phyloP scores from a whole-genome alignment of 2,113 vertebrate species.

The Lepus americanus region DNA sequence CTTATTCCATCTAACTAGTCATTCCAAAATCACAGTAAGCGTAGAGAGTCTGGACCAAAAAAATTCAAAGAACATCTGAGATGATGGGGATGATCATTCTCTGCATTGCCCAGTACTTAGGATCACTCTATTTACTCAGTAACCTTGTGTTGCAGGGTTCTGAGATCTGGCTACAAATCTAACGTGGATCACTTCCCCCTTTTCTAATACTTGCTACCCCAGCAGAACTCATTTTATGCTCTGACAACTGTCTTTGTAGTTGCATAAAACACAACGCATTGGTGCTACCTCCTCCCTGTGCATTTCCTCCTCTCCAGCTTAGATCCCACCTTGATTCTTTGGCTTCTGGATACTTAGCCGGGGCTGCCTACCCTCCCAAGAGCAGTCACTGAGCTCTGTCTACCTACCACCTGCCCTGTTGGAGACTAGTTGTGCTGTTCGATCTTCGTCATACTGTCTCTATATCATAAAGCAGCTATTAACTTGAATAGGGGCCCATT shows the following conservation, averaged over 20 bases:
- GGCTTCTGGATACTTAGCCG: background rate
- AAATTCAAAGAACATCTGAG: background rate
- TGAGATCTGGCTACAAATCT: background rate
- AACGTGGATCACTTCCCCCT: background rate
- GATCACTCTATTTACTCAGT: background rate
- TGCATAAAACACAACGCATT: background rate
- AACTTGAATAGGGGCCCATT: slow-evolving; percentile 46
- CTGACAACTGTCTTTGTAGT: background rate
- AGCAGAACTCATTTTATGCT: background rate
- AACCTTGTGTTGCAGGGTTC: background rate
- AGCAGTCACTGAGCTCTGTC: background rate
- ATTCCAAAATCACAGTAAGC: background rate
- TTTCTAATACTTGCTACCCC: background rate
- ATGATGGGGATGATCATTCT: background rate
- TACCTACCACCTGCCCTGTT: background rate
- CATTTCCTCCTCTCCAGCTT: background rate
- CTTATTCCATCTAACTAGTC: background rate
- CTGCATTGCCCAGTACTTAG: background rate
- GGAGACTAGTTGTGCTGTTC: slow-evolving; percentile 35
- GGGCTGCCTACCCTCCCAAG: background rate
- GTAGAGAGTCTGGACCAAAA: background rate
- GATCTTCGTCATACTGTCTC: slow-evolving; percentile 15
- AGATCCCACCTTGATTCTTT: background rate
- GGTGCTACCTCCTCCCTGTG: background rate
- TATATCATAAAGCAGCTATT: slow-evolving; percentile 59